Conservation (phyloP, 2,113 vertebrate species). For the Otus sunia region DNA sequence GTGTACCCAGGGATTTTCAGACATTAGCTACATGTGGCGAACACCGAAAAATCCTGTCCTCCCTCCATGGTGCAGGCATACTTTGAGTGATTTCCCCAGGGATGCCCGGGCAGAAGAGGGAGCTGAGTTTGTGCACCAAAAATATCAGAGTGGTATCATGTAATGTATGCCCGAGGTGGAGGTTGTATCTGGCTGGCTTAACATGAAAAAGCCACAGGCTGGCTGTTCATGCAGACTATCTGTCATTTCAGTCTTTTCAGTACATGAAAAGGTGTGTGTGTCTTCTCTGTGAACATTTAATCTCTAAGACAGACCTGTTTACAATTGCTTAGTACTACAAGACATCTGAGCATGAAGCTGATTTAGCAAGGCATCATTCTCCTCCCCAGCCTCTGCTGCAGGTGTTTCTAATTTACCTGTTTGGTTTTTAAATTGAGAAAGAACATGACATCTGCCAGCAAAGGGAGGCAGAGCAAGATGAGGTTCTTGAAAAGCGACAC, state of each 20-base stretch:
- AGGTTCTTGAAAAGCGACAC: not conserved
- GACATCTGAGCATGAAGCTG: not conserved
- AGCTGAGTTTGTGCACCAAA: not conserved
- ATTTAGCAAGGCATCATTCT: not conserved
- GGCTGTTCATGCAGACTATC: not conserved
- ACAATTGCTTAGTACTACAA: not conserved
- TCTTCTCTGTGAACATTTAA: not conserved
- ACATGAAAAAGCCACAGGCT: not conserved
- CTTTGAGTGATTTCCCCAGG: not conserved
- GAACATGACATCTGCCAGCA: not conserved
- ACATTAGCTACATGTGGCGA: not conserved
- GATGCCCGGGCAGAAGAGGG: not conserved
- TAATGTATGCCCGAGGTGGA: not conserved
- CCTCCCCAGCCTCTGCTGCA: not conserved
- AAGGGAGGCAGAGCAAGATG: not conserved
- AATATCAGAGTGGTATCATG: not conserved
- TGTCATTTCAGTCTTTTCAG: not conserved
- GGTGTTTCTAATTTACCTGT: not conserved
- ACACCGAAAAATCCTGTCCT: not conserved
- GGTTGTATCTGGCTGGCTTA: not conserved
- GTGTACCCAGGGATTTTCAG: not conserved
- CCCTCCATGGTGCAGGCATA: not conserved
- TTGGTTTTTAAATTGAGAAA: not conserved
- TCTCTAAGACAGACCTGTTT: not conserved
- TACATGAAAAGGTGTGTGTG: not conserved